Evolutionary conservation across 30 jellyfish, hydroid and myxozoan species (phyloP).

Genomic region (Turritopsis rubra): DNA sequence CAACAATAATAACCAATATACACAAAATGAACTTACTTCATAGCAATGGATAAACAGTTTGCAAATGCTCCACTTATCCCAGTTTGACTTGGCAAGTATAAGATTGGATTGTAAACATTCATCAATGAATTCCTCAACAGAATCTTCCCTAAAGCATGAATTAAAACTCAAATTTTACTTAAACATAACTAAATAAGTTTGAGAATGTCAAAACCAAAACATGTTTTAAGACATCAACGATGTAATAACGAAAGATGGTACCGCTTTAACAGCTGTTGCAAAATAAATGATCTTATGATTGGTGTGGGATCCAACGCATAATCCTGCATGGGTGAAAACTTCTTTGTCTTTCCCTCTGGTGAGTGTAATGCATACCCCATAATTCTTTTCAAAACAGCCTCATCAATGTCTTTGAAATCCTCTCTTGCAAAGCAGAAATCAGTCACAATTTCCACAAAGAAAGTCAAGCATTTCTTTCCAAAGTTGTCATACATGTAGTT

Average conservation of each 20-base stretch:
- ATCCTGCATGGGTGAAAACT: constrained; percentile 54
- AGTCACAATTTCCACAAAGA: constrained; percentile 45
- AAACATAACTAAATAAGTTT: background rate
- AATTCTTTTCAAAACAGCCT: constrained; percentile 36
- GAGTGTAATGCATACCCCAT: constrained; percentile 41
- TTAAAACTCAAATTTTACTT: background rate
- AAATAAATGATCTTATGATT: constrained; percentile 52
- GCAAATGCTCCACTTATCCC: constrained; percentile 41
- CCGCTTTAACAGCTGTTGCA: constrained; percentile 61
- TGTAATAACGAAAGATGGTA: background rate
- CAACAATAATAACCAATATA: background rate
- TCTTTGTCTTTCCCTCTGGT: constrained; percentile 22
- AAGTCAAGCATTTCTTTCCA: constrained; percentile 37
- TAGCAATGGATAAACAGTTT: constrained; percentile 45
- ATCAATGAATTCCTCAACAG: constrained; percentile 17
- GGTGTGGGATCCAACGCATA: constrained; percentile 60
- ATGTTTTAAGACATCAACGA: no score
- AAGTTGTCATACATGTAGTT: constrained; percentile 17
- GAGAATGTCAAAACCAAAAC: constrained; percentile 1
- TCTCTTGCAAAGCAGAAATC: constrained; percentile 38
- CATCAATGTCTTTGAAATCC: background rate
- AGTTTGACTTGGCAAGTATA: constrained; percentile 10
- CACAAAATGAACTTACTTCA: constrained; percentile 28
- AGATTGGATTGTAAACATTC: constrained; percentile 15
- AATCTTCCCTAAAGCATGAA: constrained; percentile 14